A percentile compares a stretch with the other conserved stretches of the same genome.
These are phyloP conservation scores for Sapajus apella DNA, from an alignment of 2,113 vertebrate genomes.

Conservation along the genomic window DNA sequence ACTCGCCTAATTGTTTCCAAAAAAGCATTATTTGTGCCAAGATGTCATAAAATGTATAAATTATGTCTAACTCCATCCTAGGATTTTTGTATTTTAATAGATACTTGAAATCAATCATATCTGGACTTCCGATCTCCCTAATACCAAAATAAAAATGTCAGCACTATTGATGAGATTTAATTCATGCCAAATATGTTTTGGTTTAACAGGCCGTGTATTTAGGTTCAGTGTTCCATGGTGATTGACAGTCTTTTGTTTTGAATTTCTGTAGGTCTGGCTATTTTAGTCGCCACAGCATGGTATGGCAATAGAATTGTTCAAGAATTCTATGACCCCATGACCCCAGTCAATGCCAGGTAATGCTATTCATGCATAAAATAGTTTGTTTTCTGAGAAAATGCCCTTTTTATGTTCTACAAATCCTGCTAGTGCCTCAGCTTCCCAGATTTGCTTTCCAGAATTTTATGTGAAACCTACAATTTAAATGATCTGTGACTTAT, in stretches of 20 bases:
- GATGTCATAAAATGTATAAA: neutral
- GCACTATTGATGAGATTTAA: neutral
- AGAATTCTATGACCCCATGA: slow-evolving; percentile 92
- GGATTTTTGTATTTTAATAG: slow-evolving; percentile 22
- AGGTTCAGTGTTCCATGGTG: neutral
- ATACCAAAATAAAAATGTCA: slow-evolving; percentile 40
- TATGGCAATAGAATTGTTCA: slow-evolving; percentile 88
- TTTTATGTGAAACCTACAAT: slow-evolving; percentile 38
- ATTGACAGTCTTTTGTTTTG: slow-evolving; percentile 54
- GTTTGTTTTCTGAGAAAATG: slow-evolving; percentile 23
- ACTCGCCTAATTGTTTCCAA: neutral
- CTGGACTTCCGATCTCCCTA: neutral
- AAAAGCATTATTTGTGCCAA: neutral
- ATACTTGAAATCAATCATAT: neutral
- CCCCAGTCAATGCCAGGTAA: slow-evolving; percentile 94
- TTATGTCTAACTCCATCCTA: neutral
- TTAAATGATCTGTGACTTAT: slow-evolving; percentile 45
- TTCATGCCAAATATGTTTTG: slow-evolving; percentile 16
- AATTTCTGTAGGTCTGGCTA: slow-evolving; percentile 87
- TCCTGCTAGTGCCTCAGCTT: neutral
- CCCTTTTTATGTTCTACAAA: neutral
- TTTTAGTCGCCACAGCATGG: slow-evolving; percentile 91
- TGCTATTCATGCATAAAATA: neutral
- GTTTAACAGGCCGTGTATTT: neutral
- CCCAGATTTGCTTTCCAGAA: slow-evolving; percentile 44